phyloP scores from a whole-genome alignment of 2,113 vertebrate species.

The Chaetorhynchus papuensis region DNA sequence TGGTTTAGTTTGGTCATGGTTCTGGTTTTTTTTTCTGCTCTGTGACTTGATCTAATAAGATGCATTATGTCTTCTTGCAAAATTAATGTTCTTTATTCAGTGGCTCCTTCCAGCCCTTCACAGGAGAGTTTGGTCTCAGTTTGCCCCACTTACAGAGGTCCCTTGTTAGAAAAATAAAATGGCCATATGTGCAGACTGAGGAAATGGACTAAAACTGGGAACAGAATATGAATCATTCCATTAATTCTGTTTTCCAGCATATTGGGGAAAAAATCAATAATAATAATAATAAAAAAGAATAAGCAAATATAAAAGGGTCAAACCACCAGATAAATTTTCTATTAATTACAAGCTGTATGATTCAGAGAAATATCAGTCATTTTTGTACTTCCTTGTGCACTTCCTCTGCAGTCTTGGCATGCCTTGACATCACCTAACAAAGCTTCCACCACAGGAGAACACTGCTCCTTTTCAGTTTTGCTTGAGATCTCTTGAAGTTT shows the following conservation, averaged over 20 bases:
- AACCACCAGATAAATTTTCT: neutral
- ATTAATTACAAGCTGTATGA: neutral
- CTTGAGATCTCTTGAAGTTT: neutral
- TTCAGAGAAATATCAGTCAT: neutral
- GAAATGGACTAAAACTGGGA: neutral
- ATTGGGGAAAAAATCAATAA: accelerated
- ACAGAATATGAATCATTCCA: neutral
- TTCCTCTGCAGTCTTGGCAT: neutral
- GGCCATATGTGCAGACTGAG: neutral
- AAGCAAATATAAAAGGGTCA: neutral
- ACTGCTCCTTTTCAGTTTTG: neutral
- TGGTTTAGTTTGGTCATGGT: neutral
- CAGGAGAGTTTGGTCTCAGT: neutral
- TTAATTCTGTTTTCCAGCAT: neutral
- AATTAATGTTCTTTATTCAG: neutral
- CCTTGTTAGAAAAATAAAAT: neutral
- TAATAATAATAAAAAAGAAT: neutral
- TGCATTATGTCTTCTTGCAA: neutral
- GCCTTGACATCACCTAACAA: neutral
- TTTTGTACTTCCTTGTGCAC: neutral
- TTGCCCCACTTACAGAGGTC: neutral
- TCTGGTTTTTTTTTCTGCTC: neutral
- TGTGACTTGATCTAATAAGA: neutral
- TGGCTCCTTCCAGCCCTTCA: neutral
- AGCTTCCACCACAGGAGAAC: neutral